phyloP scores from a whole-genome alignment of 1,140 invertebrate genomes.

The Ptiloglossa arizonensis region DNA sequence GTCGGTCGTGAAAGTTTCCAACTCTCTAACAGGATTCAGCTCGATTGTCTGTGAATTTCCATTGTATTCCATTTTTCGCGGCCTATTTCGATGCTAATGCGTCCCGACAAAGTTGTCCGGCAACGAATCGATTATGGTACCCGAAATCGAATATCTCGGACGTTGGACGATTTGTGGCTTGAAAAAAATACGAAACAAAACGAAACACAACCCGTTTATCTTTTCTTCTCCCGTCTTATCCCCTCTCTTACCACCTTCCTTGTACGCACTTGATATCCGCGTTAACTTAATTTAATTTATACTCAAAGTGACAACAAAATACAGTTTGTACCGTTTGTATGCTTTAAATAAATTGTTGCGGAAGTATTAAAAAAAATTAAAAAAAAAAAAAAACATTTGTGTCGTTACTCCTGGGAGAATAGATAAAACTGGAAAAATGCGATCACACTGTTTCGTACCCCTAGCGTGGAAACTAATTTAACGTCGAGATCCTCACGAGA shows the following conservation, averaged over 20 bases:
- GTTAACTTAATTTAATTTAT: slow-evolving; percentile 77
- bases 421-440: too few relatives aligned
- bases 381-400: not conserved
- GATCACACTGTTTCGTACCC: too few relatives aligned
- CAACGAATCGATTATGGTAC: slow-evolving; percentile 1
- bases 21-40: slow-evolving; percentile 8
- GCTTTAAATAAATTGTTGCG: slow-evolving; percentile 81
- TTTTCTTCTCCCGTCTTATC: slow-evolving; percentile 32
- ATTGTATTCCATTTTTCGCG: not conserved
- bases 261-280: slow-evolving; percentile 67
- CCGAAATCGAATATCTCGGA: slow-evolving; percentile 35
- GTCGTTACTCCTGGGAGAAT: too few relatives aligned
- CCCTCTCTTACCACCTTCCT: slow-evolving; percentile 36
- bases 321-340: slow-evolving; percentile 82
- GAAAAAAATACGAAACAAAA: slow-evolving; percentile 1
- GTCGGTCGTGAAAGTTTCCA: not conserved
- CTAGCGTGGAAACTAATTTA: too few relatives aligned
- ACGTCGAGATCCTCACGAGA: too few relatives aligned
- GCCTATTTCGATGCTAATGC: not conserved
- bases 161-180: slow-evolving; percentile 1
- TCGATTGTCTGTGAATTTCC: slow-evolving; percentile 2
- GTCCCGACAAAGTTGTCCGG: not conserved
- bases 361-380: slow-evolving; percentile 63
- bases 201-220: slow-evolving; percentile 14
- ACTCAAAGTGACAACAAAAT: slow-evolving; percentile 73